phyloP scores from a whole-genome alignment of 2,888 invertebrate species.

The Lysandra bellargus region DNA sequence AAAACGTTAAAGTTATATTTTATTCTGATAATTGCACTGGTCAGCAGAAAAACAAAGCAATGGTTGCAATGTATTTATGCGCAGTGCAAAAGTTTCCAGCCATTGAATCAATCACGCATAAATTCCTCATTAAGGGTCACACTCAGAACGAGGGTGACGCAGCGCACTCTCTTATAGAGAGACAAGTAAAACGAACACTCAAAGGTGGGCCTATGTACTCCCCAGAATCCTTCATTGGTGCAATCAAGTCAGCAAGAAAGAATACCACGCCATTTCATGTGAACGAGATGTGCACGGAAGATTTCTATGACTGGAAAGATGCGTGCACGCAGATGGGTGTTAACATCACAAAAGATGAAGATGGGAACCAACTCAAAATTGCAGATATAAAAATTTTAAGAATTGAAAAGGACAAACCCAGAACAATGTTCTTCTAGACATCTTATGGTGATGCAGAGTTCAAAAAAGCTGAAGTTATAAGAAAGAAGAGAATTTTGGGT shows the following conservation, averaged over 20 bases:
- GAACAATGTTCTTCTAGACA: background rate
- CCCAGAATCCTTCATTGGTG: too few relatives aligned
- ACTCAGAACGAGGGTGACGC: too few relatives aligned
- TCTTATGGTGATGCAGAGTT: background rate
- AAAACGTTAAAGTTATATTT: background rate
- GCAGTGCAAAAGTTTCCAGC: background rate
- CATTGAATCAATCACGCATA: background rate
- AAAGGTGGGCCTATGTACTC: too few relatives aligned
- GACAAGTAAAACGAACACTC: too few relatives aligned
- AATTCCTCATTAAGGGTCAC: background rate
- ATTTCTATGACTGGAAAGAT: too few relatives aligned
- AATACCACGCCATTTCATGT: too few relatives aligned
- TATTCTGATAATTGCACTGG: background rate
- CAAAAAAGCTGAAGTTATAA: background rate
- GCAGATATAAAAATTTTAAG: background rate
- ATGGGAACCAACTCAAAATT: background rate
- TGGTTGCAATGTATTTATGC: background rate
- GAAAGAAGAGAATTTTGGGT: background rate
- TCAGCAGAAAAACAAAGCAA: background rate
- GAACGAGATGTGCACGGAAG: too few relatives aligned
- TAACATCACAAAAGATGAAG: background rate
- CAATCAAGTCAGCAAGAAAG: too few relatives aligned
- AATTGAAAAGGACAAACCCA: too few relatives aligned
- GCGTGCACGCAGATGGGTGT: background rate
- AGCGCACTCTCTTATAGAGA: too few relatives aligned